A percentile compares a stretch with the other conserved stretches of the same genome.
phyloP scores from a whole-genome alignment of 92 coral and sea anemone species.

The Anthopleura xanthogrammica region DNA sequence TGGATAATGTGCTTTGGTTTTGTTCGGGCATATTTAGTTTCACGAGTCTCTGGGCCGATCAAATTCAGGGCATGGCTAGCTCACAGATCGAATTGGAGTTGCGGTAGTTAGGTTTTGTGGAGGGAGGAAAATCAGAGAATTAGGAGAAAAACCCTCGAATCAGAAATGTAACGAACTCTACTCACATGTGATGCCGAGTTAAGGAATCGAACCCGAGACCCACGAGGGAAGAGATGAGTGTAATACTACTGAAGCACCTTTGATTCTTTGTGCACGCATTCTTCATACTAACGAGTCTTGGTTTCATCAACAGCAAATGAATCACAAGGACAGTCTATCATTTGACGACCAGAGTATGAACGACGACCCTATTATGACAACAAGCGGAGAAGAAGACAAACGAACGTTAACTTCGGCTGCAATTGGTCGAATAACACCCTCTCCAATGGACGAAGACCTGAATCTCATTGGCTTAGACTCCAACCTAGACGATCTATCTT shows the following conservation, averaged over 20 bases:
- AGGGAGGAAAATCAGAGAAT: too few species aligned
- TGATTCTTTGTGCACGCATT: neutral
- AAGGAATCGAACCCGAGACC: too few species aligned
- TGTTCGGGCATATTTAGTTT: neutral
- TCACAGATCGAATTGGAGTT: too few species aligned
- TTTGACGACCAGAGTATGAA: slow-evolving; percentile 40
- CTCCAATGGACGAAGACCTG: slow-evolving; percentile 77
- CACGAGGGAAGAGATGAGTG: too few species aligned
- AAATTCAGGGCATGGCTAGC: too few species aligned
- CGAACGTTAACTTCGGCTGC: slow-evolving; percentile 87
- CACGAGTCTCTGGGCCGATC: too few species aligned
- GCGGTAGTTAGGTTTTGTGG: too few species aligned
- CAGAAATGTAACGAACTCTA: too few species aligned
- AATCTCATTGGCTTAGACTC: slow-evolving; percentile 44
- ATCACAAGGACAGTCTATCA: slow-evolving; percentile 58
- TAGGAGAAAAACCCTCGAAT: too few species aligned
- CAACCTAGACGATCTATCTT: slow-evolving; percentile 56
- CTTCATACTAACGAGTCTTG: neutral
- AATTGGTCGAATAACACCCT: slow-evolving; percentile 73
- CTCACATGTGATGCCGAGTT: too few species aligned
- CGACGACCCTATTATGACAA: slow-evolving; percentile 52
- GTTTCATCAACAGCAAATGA: slow-evolving; percentile 44
- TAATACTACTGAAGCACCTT: too few species aligned
- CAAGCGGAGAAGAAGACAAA: slow-evolving; percentile 74
- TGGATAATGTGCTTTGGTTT: too few species aligned